A percentile compares a stretch with the other conserved stretches of the same genome.
Evolutionary conservation across 2,113 vertebrate species (phyloP).

Genomic region (Acanthisitta chloris): DNA sequence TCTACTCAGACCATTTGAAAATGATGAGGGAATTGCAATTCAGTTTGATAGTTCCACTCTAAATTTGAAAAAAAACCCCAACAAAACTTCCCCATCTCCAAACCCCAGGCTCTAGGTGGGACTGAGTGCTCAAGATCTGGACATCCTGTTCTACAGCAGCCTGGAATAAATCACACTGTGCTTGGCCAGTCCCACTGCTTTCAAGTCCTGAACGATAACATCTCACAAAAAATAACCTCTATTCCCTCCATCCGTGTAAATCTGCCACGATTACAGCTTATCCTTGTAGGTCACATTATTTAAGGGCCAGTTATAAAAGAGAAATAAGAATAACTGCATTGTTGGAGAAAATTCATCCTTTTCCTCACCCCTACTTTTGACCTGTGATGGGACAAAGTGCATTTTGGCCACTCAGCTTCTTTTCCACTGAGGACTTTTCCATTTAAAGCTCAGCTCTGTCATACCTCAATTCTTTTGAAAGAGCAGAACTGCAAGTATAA

Average conservation of each 20-base stretch:
- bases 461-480: background rate
- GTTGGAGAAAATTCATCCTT: background rate
- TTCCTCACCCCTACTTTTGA: fast-evolving
- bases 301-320: background rate
- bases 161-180: background rate
- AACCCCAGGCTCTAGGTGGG: background rate
- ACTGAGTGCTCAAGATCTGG: background rate
- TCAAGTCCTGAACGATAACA: background rate
- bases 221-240: background rate
- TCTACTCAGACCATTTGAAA: background rate
- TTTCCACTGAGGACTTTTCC: background rate
- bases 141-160: background rate
- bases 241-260: background rate
- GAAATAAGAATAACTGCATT: background rate
- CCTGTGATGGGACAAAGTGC: background rate
- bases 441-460: background rate
- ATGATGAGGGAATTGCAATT: background rate
- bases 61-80: background rate
- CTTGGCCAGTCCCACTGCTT: background rate
- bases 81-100: background rate
- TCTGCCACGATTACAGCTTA: background rate
- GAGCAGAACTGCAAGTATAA: background rate
- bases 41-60: background rate
- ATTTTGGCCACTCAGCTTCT: background rate
- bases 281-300: background rate